These are phyloP conservation scores for Epizoanthus stellaris DNA, from an alignment of 92 coral and sea anemone genomes.

Conservation along the genomic window DNA sequence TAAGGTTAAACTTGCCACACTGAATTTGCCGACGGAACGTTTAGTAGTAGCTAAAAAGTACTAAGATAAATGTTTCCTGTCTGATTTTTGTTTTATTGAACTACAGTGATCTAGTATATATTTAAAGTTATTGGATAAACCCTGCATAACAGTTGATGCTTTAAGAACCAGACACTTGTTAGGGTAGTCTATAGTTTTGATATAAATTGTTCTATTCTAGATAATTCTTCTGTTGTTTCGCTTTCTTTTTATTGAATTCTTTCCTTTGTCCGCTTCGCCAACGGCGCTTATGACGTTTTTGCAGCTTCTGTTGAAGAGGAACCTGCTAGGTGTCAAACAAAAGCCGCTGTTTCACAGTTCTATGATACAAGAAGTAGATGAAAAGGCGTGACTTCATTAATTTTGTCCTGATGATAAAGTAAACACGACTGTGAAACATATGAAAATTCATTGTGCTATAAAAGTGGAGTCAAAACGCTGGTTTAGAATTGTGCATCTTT, in stretches of 20 bases:
- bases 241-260: conserved; percentile 25
- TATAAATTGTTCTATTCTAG: conserved; percentile 13
- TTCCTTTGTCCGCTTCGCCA: conserved; percentile 15
- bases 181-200: conserved; percentile 4
- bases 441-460: conserved; percentile 17
- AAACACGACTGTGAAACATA: conserved; percentile 27
- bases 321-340: conserved; percentile 35
- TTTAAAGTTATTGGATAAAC: background rate
- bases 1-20: background rate
- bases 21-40: background rate
- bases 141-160: background rate
- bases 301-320: conserved; percentile 5
- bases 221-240: conserved; percentile 26
- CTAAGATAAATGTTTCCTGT: background rate
- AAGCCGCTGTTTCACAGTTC: conserved; percentile 20
- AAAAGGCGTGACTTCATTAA: conserved; percentile 40
- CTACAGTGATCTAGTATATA: background rate
- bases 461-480: background rate
- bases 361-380: conserved; percentile 22
- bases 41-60: background rate
- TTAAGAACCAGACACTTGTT: background rate
- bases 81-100: background rate
- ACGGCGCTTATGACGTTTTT: conserved; percentile 20
- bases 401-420: conserved; percentile 37
- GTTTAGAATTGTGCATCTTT: background rate